phyloP scores from a whole-genome alignment of 2,888 invertebrate genomes.

The Ferdinandea cuprea region DNA sequence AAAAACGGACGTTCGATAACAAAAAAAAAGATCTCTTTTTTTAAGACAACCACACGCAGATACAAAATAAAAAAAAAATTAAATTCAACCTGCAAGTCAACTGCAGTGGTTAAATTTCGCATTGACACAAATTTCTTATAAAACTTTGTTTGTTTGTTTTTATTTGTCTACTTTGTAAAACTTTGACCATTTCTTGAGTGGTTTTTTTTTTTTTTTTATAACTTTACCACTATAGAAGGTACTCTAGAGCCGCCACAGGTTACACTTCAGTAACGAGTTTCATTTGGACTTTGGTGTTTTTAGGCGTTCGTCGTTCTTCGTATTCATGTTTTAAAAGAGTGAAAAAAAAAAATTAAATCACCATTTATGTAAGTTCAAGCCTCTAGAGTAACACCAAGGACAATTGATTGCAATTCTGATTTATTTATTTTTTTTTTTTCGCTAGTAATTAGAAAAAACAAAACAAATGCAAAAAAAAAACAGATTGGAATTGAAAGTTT shows the following conservation, averaged over 20 bases:
- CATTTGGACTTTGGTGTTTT: slow-evolving; percentile 69
- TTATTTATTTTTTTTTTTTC: slow-evolving; percentile 33
- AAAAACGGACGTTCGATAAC: slow-evolving; percentile 28
- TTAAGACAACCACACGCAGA: slow-evolving; percentile 54
- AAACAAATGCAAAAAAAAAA: slow-evolving; percentile 17
- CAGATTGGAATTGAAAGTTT: slow-evolving; percentile 52
- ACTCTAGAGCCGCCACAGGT: slow-evolving; percentile 59
- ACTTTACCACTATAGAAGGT: slow-evolving; percentile 65
- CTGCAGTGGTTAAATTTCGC: slow-evolving; percentile 66
- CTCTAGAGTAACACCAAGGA: slow-evolving; percentile 67
- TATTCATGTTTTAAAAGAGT: neutral
- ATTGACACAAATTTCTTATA: slow-evolving; percentile 64
- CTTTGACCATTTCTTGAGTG: slow-evolving; percentile 70
- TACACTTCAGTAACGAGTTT: slow-evolving; percentile 69
- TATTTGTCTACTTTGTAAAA: slow-evolving; percentile 43
- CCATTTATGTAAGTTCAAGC: slow-evolving; percentile 72
- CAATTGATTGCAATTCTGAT: slow-evolving; percentile 38
- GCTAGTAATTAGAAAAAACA: slow-evolving; percentile 55
- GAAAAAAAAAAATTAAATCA: slow-evolving; percentile 27
- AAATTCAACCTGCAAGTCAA: slow-evolving; percentile 49
- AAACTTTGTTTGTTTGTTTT: too few species aligned
- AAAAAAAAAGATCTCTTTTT: slow-evolving; percentile 1
- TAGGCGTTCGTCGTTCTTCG: slow-evolving; percentile 57
- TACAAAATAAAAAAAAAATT: slow-evolving; percentile 6
- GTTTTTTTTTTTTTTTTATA: slow-evolving; percentile 8